Conservation (phyloP, 2,797 vertebrate species). For the Leptatherina wallacei region DNA sequence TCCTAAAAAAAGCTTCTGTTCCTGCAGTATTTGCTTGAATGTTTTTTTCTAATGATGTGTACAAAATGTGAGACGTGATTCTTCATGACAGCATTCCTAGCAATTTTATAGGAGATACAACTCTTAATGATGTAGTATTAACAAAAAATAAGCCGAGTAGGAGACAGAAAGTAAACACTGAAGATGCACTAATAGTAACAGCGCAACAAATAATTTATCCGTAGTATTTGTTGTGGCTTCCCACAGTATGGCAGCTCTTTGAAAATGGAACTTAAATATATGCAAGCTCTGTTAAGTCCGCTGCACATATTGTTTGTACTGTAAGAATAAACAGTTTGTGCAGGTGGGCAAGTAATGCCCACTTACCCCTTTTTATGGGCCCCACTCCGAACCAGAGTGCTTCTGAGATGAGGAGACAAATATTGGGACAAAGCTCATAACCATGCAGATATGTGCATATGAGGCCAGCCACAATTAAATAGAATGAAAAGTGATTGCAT, state of each 20-base stretch:
- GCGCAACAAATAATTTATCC: slow-evolving; percentile 26
- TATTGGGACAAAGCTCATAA: slow-evolving; percentile 23
- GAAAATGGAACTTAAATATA: slow-evolving; percentile 9
- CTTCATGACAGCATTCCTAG: neutral
- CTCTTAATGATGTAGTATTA: slow-evolving; percentile 12
- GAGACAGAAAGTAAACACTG: neutral
- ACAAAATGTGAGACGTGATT: slow-evolving; percentile 14
- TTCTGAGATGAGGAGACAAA: slow-evolving; percentile 41
- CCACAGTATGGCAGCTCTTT: slow-evolving; percentile 9
- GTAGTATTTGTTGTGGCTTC: slow-evolving; percentile 25
- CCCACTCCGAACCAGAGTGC: slow-evolving; percentile 40
- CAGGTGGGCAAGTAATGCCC: neutral
- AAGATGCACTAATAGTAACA: slow-evolving; percentile 1
- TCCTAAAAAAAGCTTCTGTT: too few relatives aligned
- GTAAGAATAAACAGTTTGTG: neutral
- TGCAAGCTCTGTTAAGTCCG: neutral
- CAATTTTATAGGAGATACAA: slow-evolving; percentile 6
- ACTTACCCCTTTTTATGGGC: slow-evolving; percentile 13
- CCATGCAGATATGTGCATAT: slow-evolving; percentile 27
- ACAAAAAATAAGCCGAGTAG: slow-evolving; percentile 7
- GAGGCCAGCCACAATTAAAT: slow-evolving; percentile 31
- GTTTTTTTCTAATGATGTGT: neutral
- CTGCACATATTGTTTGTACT: slow-evolving; percentile 7
- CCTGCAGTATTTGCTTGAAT: too few relatives aligned
- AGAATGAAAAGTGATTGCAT: neutral